These are phyloP conservation scores for Leucophora obtusa DNA, from an alignment of 2,888 invertebrate genomes.

Conservation along the genomic window DNA sequence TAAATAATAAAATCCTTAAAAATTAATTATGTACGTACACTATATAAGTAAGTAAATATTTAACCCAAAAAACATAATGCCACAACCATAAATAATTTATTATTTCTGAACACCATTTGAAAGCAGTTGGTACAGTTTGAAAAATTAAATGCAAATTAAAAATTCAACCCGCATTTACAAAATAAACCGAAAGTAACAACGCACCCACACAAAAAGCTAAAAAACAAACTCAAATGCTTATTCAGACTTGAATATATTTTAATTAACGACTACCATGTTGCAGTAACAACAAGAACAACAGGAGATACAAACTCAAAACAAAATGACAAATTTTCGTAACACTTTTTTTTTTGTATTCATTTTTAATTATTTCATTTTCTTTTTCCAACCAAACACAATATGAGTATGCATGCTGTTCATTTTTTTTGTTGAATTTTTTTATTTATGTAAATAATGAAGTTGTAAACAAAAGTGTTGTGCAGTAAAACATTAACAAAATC, in stretches of 20 bases:
- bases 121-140: not conserved
- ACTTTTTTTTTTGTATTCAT: not conserved
- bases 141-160: constrained; percentile 26
- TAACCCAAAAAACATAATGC: not conserved
- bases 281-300: not conserved
- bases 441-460: not conserved
- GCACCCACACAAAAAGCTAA: too few species aligned
- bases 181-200: not conserved
- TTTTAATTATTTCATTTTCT: not conserved
- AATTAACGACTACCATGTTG: not conserved
- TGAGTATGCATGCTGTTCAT: not conserved
- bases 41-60: constrained; percentile 14
- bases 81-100: constrained; percentile 16
- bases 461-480: not conserved
- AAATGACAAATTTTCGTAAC: too few species aligned
- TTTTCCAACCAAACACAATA: not conserved
- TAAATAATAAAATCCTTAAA: not conserved
- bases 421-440: not conserved
- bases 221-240: not conserved
- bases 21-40: not conserved
- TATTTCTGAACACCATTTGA: not conserved
- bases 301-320: not conserved
- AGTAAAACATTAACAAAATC: not conserved
- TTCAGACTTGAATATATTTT: not conserved
- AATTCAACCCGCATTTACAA: constrained; percentile 13